These are phyloP conservation scores for Salvelinus sp. DNA, from an alignment of 2,113 vertebrate species.

Conservation along the genomic window DNA sequence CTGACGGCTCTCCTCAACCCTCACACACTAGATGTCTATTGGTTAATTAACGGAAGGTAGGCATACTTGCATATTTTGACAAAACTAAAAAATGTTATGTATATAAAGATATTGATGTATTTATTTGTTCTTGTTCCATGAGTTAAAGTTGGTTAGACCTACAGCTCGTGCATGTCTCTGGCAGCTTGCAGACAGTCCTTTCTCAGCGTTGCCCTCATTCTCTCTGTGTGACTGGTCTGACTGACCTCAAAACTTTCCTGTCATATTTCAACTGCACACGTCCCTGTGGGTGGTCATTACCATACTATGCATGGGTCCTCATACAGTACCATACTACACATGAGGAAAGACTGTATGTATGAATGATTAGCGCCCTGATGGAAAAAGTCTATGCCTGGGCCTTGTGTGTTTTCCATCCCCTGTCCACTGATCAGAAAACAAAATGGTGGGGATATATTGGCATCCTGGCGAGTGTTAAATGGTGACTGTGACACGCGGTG, in stretches of 20 bases:
- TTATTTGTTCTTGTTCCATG: too few species aligned
- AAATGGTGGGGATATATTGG: constrained; percentile 47
- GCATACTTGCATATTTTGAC: background rate
- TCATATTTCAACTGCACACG: background rate
- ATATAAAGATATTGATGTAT: too few species aligned
- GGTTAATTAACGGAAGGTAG: background rate
- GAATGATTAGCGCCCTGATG: background rate
- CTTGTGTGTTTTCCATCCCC: constrained; percentile 32
- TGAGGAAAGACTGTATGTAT: background rate
- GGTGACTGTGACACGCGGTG: constrained; percentile 54
- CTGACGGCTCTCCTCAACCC: too few species aligned
- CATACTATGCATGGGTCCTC: background rate
- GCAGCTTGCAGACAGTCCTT: background rate
- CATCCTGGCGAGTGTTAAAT: constrained; percentile 51
- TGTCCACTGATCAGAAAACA: constrained; percentile 55
- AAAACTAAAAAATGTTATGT: too few species aligned
- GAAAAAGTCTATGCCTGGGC: background rate
- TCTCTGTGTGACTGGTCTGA: background rate
- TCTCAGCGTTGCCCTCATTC: background rate
- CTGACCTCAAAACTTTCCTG: background rate
- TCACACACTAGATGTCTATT: background rate
- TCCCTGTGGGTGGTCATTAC: background rate
- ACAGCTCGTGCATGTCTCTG: background rate
- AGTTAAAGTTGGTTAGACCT: too few species aligned
- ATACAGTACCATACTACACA: background rate